Evolutionary conservation across 2,797 vertebrate genomes (phyloP), one percentile per base, ranked within the genome.

Genomic region (Peromyscus eremicus): DNA sequence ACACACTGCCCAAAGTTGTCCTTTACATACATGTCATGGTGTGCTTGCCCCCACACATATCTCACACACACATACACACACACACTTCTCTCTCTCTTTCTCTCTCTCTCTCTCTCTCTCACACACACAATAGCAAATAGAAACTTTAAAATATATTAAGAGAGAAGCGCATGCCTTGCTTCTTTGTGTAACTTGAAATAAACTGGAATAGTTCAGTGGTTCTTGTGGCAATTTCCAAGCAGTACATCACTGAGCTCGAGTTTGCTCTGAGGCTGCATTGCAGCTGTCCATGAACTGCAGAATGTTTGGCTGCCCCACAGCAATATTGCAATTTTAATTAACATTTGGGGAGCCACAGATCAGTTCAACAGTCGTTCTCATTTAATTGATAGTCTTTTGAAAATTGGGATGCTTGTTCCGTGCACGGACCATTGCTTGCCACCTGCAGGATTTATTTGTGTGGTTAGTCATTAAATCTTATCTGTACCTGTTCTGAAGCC

Each of bases 381-480:
- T 76, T 88, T 92, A 70, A 94, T 75, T 71, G 82, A 94, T 40
- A 76, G 75, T 21, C 71, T 90, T 88, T 81, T 43, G 84, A 87
- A 96, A 93, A 87, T 32, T 0, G 3, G 70, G 75, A 92, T 84
- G 62, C 62, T 79, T 40, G 46, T 70, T 97, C 75, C 32, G 3
- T 60, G 43, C 75, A 91, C 7, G 77, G 68, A 71, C 83, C n/a
- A 66, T 92, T 95, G 85, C 81, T 95, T 94, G 64, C 85, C 76
- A 91, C 91, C 82, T 95, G 89, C 79, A 89, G 89, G 40, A 89
- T 91, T 82, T 92, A 96, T 83, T 85, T 95, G 57, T 89, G 79
- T n/a, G 68, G 13, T 19, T 62, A 79, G 40, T 62, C 89, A 40
- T 83, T 94, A 84, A 97, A 92, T 96, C 52, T 95, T 92, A 76